Evolutionary conservation across 1,140 invertebrate species (phyloP), one percentile per base, ranked within the genome.

Genomic region (Euglossa dilemma): DNA sequence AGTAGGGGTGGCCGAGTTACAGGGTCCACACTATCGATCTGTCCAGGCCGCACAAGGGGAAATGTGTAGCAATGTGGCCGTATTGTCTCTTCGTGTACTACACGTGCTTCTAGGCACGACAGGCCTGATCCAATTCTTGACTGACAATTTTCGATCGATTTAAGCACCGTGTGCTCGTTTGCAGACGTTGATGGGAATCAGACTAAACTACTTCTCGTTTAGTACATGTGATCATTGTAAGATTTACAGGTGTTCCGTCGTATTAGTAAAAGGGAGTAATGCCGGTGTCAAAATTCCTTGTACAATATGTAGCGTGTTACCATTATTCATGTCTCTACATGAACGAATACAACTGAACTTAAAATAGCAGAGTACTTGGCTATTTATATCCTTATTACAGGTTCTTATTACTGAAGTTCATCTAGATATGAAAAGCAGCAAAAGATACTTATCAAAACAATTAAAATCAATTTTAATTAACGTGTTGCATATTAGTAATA

Each of bases 11-110:
- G 70, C 79, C 79, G 76, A 87, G 86, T 87, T 88, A 76, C 75
- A 69, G 56, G 83, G 86, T 63, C 70, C 87, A 64, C 50, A 76
- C 45, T 87, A 87, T 88, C 83, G 87, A 88, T 87, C 71, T 85
- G 59, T 43, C 64, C 64, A 72, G 50, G 71, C 76, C 57, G 43
- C 63, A 73, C 81, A 47, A 87, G 52, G 67, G 67, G 67, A 70
- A 87, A 71, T 78, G 75, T 81, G 70, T 63, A 43, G 43, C 69
- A 64, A 64, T 52, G 67, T 45, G 14, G 14, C 11, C 16, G 54
- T 80, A 80, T 72, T 63, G 78, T 72, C 69, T 50, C 56, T 72
- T 36, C 54, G 77, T 78, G 64, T 64, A 45, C 50, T 69, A 78
- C 76, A 78, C 64, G 76, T 78, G 76, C 64, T 69, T 78, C 43